phyloP scores from a whole-genome alignment of 30 jellyfish, hydroid and myxozoan genomes.

The Aurelia coerulea region DNA sequence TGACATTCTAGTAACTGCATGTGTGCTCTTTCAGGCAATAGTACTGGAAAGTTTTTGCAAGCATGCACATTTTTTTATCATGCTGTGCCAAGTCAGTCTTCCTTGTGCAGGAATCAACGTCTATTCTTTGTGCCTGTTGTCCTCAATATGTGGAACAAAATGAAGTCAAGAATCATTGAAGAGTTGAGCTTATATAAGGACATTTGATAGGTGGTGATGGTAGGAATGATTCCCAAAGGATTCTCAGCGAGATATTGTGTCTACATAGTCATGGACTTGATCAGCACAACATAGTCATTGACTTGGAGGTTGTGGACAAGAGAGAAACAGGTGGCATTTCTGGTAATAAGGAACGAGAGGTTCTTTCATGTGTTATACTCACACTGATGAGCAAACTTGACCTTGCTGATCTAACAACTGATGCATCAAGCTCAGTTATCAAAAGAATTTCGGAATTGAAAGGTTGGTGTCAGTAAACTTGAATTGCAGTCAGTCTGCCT shows the following conservation, averaged over 20 bases:
- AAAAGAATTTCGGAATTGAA: background rate
- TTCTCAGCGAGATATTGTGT: slow-evolving; percentile 24
- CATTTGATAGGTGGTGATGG: slow-evolving; percentile 12
- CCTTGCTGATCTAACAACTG: slow-evolving; percentile 35
- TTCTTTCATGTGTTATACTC: background rate
- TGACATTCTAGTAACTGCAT: slow-evolving; percentile 6
- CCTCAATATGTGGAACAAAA: slow-evolving; percentile 1
- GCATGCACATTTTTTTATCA: slow-evolving; percentile 13
- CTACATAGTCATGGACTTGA: slow-evolving; percentile 37
- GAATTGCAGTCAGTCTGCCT: too few species aligned
- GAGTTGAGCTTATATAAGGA: background rate
- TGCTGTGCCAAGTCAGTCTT: background rate
- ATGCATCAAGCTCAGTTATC: slow-evolving; percentile 33
- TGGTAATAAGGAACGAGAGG: slow-evolving; percentile 13
- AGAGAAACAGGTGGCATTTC: slow-evolving; percentile 37
- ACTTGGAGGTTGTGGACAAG: slow-evolving; percentile 14
- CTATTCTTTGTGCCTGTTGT: slow-evolving; percentile 3
- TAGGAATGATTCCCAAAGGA: slow-evolving; percentile 34
- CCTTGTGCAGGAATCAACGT: background rate
- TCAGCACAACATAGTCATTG: slow-evolving; percentile 23
- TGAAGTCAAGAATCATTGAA: background rate
- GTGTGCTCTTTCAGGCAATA: slow-evolving; percentile 15
- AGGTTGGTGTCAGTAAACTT: too few species aligned
- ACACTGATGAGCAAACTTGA: background rate
- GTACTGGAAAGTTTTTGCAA: background rate